Evolutionary conservation across 1,140 invertebrate genomes (phyloP).

Genomic region (Musca vetustissima): DNA sequence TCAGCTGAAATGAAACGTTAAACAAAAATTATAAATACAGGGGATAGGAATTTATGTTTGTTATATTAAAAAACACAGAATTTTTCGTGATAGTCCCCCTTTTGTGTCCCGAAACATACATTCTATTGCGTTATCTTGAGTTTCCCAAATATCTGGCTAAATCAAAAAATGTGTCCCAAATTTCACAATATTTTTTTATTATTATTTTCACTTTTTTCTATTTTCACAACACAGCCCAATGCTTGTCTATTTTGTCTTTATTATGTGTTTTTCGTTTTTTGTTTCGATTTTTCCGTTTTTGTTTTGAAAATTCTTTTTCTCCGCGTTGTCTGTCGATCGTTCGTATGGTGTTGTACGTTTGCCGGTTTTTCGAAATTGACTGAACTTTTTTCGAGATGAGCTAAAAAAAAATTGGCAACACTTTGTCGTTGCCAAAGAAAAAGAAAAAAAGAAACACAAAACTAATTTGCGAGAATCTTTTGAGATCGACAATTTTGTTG

Average conservation of each 20-base stretch:
- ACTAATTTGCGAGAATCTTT: no score
- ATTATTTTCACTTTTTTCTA: neutral
- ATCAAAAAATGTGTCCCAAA: conserved; percentile 15
- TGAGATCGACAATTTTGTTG: no score
- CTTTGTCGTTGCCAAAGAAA: neutral
- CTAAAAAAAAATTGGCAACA: conserved; percentile 20
- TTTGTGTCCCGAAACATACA: neutral
- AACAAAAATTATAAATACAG: no score
- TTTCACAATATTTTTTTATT: conserved; percentile 19
- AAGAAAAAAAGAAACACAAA: no score
- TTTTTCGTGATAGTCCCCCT: no score
- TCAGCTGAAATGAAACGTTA: no score
- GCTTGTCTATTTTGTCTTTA: neutral
- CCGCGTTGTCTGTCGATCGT: neutral
- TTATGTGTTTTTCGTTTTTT: no score
- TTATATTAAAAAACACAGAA: no score
- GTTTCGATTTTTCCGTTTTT: neutral
- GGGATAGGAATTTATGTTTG: neutral
- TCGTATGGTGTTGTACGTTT: conserved; percentile 7
- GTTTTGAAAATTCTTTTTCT: conserved; percentile 1
- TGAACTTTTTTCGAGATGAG: neutral
- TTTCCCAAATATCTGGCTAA: neutral
- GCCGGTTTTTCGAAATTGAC: conserved; percentile 23
- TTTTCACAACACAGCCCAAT: neutral
- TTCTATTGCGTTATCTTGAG: neutral